Percentiles rank a stretch among this genome's conserved stretches.
These are phyloP conservation scores for Cephonodes hylas DNA, from an alignment of 2,888 invertebrate species.

Conservation along the genomic window DNA sequence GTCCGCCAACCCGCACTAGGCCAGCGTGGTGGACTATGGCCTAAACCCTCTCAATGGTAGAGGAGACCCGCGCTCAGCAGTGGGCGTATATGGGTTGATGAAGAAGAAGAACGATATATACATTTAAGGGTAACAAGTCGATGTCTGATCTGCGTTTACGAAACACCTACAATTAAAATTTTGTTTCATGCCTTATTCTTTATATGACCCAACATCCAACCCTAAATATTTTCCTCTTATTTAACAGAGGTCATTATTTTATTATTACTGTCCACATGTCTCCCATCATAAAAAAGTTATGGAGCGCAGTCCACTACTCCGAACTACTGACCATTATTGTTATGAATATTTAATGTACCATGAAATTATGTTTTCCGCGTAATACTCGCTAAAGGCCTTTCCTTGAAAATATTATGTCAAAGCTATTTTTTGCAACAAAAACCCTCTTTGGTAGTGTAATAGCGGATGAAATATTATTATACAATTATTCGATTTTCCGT, in stretches of 20 bases:
- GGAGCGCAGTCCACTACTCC: background rate
- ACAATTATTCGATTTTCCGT: too few relatives aligned
- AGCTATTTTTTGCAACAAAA: background rate
- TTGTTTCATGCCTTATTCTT: too few relatives aligned
- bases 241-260: background rate
- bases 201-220: background rate
- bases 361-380: constrained; percentile 4
- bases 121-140: too few relatives aligned
- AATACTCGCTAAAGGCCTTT: background rate
- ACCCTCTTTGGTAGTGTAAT: background rate
- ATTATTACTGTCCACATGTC: background rate
- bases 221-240: background rate
- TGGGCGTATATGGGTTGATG: too few relatives aligned
- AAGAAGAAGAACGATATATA: too few relatives aligned
- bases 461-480: background rate
- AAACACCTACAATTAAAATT: too few relatives aligned
- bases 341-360: constrained; percentile 9
- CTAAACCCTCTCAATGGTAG: too few relatives aligned
- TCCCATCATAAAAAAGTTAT: background rate
- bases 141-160: too few relatives aligned
- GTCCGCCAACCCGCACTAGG: too few relatives aligned
- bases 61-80: too few relatives aligned
- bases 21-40: too few relatives aligned
- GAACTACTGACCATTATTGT: background rate
- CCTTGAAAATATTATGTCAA: background rate